Evolutionary conservation across 2,888 invertebrate species (phyloP).

Genomic region (Tipula lateralis): DNA sequence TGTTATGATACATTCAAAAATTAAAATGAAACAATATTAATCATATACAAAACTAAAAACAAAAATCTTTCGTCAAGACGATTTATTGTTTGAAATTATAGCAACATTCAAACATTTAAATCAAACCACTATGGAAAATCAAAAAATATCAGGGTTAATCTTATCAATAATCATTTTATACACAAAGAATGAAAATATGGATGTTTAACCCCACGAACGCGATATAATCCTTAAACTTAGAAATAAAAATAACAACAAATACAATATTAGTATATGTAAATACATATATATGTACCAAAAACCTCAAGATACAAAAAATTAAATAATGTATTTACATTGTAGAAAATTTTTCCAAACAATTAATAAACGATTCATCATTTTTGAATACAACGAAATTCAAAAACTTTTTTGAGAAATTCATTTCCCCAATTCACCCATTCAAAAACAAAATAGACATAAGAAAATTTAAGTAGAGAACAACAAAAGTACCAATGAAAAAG

Average conservation of each 20-base stretch:
- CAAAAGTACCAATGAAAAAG: not conserved
- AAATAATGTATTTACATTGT: not conserved
- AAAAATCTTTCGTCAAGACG: too few relatives aligned
- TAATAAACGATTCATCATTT: not conserved
- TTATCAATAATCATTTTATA: constrained; percentile 1
- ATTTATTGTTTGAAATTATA: not conserved
- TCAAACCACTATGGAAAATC: not conserved
- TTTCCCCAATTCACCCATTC: not conserved
- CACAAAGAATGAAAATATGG: not conserved
- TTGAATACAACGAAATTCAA: not conserved
- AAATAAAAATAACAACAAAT: not conserved
- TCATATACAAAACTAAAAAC: not conserved
- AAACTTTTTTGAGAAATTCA: not conserved
- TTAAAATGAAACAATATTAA: not conserved
- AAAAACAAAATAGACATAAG: not conserved
- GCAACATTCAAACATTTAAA: not conserved
- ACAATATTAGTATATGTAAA: too few relatives aligned
- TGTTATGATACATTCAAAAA: too few relatives aligned
- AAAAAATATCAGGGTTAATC: not conserved
- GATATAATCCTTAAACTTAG: not conserved
- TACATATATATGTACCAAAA: not conserved
- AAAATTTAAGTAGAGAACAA: not conserved
- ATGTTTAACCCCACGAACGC: not conserved
- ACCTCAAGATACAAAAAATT: not conserved
- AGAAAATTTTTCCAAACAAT: not conserved